Percentiles rank a stretch among this genome's conserved stretches.
These are phyloP conservation scores for Cylindroiulus punctatus DNA, from an alignment of 2,888 invertebrate genomes.

Conservation along the genomic window DNA sequence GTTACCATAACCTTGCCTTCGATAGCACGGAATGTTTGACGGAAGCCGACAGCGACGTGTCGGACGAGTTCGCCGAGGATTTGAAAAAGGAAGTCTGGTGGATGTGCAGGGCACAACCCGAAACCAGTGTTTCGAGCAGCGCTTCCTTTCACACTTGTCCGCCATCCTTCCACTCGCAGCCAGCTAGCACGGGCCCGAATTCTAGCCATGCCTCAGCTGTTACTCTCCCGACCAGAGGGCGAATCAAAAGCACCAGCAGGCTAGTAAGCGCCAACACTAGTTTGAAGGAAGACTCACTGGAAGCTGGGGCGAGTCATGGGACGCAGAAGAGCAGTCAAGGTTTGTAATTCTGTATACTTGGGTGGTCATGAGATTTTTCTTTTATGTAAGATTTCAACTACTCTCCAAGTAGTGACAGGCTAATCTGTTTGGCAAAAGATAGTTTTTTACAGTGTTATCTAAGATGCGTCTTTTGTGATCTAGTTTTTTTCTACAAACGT, in stretches of 20 bases:
- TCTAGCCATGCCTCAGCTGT: not conserved
- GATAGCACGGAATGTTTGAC: constrained; percentile 17
- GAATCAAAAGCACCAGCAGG: constrained; percentile 60
- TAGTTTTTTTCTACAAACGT: too few species aligned
- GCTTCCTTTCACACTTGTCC: constrained; percentile 13
- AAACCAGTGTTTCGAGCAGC: not conserved
- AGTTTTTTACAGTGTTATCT: too few species aligned
- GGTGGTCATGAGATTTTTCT: too few species aligned
- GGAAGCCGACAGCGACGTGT: not conserved
- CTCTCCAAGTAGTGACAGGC: too few species aligned
- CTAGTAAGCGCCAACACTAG: not conserved
- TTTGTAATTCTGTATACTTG: too few species aligned
- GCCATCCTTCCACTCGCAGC: not conserved
- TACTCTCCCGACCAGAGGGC: not conserved
- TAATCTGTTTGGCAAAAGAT: too few species aligned
- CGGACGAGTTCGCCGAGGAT: not conserved
- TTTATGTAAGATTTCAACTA: too few species aligned
- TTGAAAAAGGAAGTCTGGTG: not conserved
- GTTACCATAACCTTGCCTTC: constrained; percentile 49
- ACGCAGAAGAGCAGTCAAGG: not conserved
- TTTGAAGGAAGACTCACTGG: not conserved
- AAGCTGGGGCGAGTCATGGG: not conserved
- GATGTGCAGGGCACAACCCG: not conserved
- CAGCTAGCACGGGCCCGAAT: not conserved
- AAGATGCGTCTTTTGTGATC: too few species aligned